Percentiles rank a stretch among this genome's conserved stretches.
These are phyloP conservation scores for Benitochromis conjunctus DNA, from an alignment of 2,113 vertebrate genomes.

Conservation along the genomic window DNA sequence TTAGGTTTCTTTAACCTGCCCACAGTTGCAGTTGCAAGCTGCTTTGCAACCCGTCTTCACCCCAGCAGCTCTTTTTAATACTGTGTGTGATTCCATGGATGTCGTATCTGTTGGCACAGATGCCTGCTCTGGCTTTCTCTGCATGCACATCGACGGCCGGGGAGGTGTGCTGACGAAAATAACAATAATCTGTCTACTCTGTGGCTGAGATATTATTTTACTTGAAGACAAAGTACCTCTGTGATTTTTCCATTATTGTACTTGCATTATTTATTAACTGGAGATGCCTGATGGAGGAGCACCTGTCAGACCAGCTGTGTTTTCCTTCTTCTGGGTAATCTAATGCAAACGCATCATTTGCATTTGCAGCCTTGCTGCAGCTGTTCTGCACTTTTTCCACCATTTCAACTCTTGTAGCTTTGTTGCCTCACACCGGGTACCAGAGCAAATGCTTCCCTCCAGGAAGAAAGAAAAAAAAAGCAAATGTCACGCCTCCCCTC, in stretches of 20 bases:
- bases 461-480: slow-evolving; percentile 15
- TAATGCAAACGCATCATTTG: background rate
- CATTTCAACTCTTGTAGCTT: background rate
- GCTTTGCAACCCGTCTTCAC: background rate
- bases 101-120: background rate
- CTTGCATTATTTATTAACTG: background rate
- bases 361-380: background rate
- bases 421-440: slow-evolving; percentile 1
- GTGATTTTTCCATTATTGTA: background rate
- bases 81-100: background rate
- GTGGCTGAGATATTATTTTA: background rate
- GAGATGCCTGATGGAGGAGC: background rate
- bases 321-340: background rate
- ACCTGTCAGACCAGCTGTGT: background rate
- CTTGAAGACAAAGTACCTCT: background rate
- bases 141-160: background rate
- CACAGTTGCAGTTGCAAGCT: background rate
- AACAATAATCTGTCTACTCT: background rate
- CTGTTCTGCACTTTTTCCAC: background rate
- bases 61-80: background rate
- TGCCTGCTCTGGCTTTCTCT: background rate
- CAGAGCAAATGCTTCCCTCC: background rate
- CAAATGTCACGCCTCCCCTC: slow-evolving; percentile 57
- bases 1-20: background rate
- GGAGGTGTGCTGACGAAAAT: background rate